Conservation (phyloP, 2,797 vertebrate species). For the Onychomys torridus region DNA sequence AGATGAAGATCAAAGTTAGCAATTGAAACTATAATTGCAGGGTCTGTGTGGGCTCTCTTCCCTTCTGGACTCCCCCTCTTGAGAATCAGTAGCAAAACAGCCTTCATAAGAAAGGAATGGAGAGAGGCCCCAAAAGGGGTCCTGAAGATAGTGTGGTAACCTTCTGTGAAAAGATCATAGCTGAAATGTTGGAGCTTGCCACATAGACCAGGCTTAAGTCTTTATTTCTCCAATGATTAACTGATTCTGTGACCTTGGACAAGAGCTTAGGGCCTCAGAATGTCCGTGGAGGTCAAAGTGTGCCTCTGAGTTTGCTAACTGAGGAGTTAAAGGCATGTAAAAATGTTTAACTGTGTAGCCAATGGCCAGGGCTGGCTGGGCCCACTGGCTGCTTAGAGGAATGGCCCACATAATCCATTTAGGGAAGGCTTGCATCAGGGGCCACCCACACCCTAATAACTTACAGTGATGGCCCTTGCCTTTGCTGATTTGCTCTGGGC, state of each 20-base stretch:
- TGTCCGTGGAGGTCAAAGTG: neutral
- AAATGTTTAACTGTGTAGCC: neutral
- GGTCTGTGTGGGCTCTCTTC: neutral
- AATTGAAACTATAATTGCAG: neutral
- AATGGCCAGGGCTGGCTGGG: neutral
- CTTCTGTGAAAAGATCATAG: neutral
- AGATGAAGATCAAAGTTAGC: neutral
- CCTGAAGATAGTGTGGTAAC: neutral
- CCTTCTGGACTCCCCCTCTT: neutral
- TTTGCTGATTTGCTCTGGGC: neutral
- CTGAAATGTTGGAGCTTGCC: neutral
- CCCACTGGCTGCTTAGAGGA: neutral
- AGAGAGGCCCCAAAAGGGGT: neutral
- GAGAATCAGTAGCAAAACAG: neutral
- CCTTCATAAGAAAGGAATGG: neutral
- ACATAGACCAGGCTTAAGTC: neutral
- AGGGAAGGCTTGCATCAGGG: neutral
- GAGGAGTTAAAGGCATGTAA: slow-evolving; percentile 5
- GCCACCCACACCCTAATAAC: neutral
- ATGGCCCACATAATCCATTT: neutral
- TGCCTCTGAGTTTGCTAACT: neutral
- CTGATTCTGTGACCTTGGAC: neutral
- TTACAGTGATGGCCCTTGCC: neutral
- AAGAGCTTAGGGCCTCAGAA: neutral
- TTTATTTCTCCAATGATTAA: neutral